These are phyloP conservation scores for Pherbina coryleti DNA, from an alignment of 2,888 invertebrate species.

Conservation along the genomic window DNA sequence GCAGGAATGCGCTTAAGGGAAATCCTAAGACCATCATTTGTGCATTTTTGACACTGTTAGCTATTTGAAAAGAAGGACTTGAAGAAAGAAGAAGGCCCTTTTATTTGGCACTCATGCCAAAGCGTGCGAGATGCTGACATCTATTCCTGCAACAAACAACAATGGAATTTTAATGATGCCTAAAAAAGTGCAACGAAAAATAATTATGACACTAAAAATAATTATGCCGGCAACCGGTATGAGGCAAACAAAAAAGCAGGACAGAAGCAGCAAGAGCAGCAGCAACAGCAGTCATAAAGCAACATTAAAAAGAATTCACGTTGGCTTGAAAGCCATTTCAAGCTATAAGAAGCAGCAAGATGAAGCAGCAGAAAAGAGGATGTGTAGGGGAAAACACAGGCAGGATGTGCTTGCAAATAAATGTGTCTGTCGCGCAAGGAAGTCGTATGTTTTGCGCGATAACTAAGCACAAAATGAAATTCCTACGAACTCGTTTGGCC, in stretches of 20 bases:
- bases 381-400: background rate
- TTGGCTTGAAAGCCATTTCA: background rate
- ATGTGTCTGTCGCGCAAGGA: conserved; percentile 30
- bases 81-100: background rate
- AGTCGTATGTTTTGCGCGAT: conserved; percentile 36
- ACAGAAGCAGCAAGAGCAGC: background rate
- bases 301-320: background rate
- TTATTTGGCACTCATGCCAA: background rate
- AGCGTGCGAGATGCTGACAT: background rate
- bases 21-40: too few relatives aligned
- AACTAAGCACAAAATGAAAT: conserved; percentile 32
- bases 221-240: background rate
- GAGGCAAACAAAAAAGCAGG: background rate
- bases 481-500: conserved; percentile 30
- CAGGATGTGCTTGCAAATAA: conserved; percentile 17
- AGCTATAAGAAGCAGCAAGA: too few relatives aligned
- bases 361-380: background rate
- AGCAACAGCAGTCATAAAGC: background rate
- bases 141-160: background rate
- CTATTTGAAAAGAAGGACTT: background rate
- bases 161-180: conserved; percentile 32
- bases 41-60: too few relatives aligned
- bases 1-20: too few relatives aligned
- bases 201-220: conserved; percentile 32
- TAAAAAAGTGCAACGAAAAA: conserved; percentile 34